A percentile compares a stretch with the other conserved stretches of the same genome.
These are phyloP conservation scores for Dipus sagitta DNA, from an alignment of 2,797 vertebrate genomes.

Conservation along the genomic window DNA sequence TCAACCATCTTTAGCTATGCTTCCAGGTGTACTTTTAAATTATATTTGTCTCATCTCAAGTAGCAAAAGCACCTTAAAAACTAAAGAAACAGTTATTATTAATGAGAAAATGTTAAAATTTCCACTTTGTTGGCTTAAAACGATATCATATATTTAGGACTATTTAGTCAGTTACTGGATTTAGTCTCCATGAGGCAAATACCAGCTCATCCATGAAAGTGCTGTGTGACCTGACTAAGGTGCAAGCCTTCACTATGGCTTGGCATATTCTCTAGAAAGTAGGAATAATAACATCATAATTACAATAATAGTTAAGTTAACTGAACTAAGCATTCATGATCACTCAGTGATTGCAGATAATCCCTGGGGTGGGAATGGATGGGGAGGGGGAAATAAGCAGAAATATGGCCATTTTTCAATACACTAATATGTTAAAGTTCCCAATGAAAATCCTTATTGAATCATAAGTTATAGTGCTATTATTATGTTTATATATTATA, in stretches of 20 bases:
- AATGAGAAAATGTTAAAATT: constrained; percentile 2
- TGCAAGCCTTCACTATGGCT: neutral
- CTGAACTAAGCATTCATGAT: neutral
- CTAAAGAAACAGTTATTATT: neutral
- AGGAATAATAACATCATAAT: neutral
- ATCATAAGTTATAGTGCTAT: too few relatives aligned
- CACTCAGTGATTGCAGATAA: too few relatives aligned
- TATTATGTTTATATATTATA: too few relatives aligned
- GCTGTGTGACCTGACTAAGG: neutral
- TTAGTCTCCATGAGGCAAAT: neutral
- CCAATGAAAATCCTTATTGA: too few relatives aligned
- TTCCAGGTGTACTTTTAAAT: constrained; percentile 58
- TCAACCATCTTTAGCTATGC: constrained; percentile 33
- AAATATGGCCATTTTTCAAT: too few relatives aligned
- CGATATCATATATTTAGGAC: neutral
- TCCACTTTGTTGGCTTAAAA: neutral
- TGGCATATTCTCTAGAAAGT: neutral
- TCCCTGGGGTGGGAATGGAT: too few relatives aligned
- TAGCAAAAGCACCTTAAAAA: constrained; percentile 28
- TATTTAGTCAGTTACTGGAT: neutral
- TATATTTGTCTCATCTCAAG: constrained; percentile 46
- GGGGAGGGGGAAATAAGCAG: too few relatives aligned
- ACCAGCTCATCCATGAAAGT: neutral
- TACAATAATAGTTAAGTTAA: neutral
- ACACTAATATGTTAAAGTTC: too few relatives aligned